Evolutionary conservation across 2,888 invertebrate species (phyloP), one percentile per base, ranked within the genome.

Genomic region (Flexamia atlantica): DNA sequence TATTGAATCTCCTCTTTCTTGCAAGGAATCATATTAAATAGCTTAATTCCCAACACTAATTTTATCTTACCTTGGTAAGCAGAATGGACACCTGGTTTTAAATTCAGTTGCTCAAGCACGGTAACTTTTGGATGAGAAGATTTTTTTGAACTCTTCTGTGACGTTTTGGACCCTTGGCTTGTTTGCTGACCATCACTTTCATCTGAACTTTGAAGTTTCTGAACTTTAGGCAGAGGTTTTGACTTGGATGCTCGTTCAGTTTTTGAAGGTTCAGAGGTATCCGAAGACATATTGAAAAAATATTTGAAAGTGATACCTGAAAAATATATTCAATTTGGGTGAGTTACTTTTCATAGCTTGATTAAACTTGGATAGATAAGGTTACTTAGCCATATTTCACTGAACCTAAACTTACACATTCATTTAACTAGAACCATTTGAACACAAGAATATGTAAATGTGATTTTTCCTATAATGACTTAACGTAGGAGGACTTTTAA

Each of bases 151-250:
- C 74, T 76, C 46, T 76, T 76, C 10, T 76, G 46, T 25, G 74
- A 76, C 10, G 36, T 40, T 25, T 46, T 76, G 3, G 74, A 76
- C 12, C 46, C 25, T 46, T 76, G 42, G 40, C 74, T 76, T 17
- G 46, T 46, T 76, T 76, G 46, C n/a, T 28, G 23, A 20, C 30
- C 72, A 46, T 46, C 74, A 46, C 74, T 76, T 42, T 76, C 74
- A 25, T 76, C 74, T 46, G 74, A 76, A 28, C 42, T 42, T 40
- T 76, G 46, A 25, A n/a, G 74, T 28, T 42, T 76, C 28, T 40
- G n/a, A 20, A n/a, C 23, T 70, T n/a, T 70, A n/a, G 20, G 40
- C 32, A 68, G 32, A 28, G 7, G 64, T 70, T 70, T 36, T 36
- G 40, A 20, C 23, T 40, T 70, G n/a, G 36, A 3, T 2, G 20